These are phyloP conservation scores for Atrina japonica DNA, from an alignment of 2,888 invertebrate genomes.

Conservation along the genomic window DNA sequence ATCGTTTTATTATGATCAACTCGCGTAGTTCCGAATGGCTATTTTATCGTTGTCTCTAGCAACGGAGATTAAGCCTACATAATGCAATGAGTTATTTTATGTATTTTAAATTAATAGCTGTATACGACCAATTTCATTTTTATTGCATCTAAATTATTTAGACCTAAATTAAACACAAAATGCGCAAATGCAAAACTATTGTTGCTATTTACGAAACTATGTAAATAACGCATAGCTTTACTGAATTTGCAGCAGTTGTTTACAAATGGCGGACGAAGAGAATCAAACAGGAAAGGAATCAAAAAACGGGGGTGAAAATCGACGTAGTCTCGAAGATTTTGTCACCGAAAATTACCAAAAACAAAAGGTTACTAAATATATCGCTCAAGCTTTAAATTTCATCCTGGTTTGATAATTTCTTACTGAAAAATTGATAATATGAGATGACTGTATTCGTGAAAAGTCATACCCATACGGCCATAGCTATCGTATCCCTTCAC, in stretches of 20 bases:
- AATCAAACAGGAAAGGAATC: slow-evolving; percentile 23
- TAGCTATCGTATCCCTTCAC: too few species aligned
- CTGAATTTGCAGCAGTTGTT: slow-evolving; percentile 46
- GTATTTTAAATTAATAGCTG: too few species aligned
- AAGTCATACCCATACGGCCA: too few species aligned
- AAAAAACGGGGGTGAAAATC: slow-evolving; percentile 38
- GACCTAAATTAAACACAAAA: background rate
- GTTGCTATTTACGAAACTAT: slow-evolving; percentile 34
- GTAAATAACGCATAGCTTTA: background rate
- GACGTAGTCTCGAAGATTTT: slow-evolving; percentile 62
- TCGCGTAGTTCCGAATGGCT: slow-evolving; percentile 23
- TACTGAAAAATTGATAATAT: too few species aligned
- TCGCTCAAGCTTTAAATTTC: too few species aligned
- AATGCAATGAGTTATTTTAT: background rate
- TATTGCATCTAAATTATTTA: slow-evolving; percentile 2
- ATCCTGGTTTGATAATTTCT: too few species aligned
- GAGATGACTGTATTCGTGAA: too few species aligned
- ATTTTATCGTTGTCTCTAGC: slow-evolving; percentile 14
- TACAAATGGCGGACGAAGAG: slow-evolving; percentile 60
- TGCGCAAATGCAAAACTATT: background rate
- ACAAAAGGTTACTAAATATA: slow-evolving; percentile 68
- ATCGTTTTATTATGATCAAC: background rate
- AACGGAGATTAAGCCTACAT: slow-evolving; percentile 8
- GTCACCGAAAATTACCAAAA: slow-evolving; percentile 65
- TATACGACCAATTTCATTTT: too few species aligned